These are phyloP conservation scores for Rhombomys opimus DNA, from an alignment of 2,113 vertebrate species.

Conservation along the genomic window DNA sequence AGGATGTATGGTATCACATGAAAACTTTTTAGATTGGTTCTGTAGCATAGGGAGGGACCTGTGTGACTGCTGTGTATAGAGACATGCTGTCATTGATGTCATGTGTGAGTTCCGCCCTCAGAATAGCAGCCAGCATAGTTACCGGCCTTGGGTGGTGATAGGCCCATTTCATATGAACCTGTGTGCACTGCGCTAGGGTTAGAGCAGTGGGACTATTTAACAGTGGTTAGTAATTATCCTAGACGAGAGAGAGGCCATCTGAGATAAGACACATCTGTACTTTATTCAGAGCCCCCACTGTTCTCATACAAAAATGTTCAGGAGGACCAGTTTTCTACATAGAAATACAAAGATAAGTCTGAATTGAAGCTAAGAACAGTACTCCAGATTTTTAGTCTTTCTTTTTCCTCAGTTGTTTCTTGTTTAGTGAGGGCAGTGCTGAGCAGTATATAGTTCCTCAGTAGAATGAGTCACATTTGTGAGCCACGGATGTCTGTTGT, in stretches of 20 bases:
- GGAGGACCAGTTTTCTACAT: neutral
- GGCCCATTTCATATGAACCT: conserved; percentile 33
- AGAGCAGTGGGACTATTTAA: conserved; percentile 12
- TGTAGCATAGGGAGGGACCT: neutral
- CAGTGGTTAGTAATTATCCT: conserved; percentile 6
- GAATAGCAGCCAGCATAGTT: neutral
- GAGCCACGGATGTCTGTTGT: neutral
- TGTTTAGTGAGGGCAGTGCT: neutral
- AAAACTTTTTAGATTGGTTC: conserved; percentile 34
- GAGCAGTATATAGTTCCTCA: neutral
- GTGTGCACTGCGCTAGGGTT: neutral
- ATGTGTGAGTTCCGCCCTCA: neutral
- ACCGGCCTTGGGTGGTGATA: neutral
- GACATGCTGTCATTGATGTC: neutral
- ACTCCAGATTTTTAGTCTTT: neutral
- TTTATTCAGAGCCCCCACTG: conserved; percentile 42
- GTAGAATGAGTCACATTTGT: conserved; percentile 4
- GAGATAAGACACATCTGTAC: neutral
- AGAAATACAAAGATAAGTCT: neutral
- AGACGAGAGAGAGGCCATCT: neutral
- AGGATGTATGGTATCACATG: neutral
- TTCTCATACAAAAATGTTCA: neutral
- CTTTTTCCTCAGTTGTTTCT: conserved; percentile 19
- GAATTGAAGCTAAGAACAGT: neutral
- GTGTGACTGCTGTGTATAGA: neutral